phyloP scores from a whole-genome alignment of 2,797 vertebrate genomes.

The Parauchenoglanis punctatus region DNA sequence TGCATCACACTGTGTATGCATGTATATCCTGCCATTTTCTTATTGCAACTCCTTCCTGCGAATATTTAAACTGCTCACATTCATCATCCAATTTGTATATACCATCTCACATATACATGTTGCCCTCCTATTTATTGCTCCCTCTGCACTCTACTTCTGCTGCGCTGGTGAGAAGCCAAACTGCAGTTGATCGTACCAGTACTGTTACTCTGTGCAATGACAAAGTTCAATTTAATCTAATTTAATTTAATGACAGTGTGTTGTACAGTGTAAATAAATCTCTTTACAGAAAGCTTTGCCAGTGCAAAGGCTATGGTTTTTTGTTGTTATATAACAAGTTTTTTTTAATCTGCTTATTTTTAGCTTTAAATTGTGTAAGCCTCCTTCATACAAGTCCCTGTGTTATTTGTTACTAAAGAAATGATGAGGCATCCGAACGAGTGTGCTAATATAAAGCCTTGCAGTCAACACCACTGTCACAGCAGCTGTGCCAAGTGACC shows the following conservation, averaged over 20 bases:
- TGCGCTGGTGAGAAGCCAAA: not conserved
- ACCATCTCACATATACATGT: not conserved
- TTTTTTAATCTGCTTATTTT: conserved; percentile 13
- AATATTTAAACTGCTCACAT: not conserved
- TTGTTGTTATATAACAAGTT: not conserved
- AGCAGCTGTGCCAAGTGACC: not conserved
- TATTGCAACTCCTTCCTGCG: not conserved
- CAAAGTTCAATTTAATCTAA: not conserved
- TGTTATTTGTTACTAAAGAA: not conserved
- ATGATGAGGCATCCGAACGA: not conserved
- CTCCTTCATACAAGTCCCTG: not conserved
- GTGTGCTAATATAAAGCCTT: not conserved
- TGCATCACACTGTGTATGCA: not conserved
- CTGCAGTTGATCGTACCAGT: not conserved
- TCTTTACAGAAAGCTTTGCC: not conserved
- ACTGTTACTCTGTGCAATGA: not conserved
- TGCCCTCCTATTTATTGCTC: not conserved
- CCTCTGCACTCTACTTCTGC: not conserved
- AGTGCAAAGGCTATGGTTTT: not conserved
- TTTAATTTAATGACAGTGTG: not conserved
- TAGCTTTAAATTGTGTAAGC: conserved; percentile 20
- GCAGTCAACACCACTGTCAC: not conserved
- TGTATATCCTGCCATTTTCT: not conserved
- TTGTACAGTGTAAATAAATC: not conserved
- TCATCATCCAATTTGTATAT: not conserved